Evolutionary conservation across 2,888 invertebrate species (phyloP).

Genomic region (Colostygia pectinataria): DNA sequence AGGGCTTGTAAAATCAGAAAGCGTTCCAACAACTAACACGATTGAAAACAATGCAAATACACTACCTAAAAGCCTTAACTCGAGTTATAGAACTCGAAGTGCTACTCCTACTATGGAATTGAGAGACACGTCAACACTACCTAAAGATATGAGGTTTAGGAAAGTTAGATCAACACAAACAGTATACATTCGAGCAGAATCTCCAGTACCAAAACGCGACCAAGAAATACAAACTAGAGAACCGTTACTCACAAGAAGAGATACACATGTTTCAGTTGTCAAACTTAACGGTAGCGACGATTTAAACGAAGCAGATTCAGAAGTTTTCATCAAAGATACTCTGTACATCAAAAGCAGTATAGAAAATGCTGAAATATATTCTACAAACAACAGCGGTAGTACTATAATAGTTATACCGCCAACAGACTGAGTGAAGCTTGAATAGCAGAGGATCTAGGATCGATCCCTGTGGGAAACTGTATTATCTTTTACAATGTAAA

Average conservation of each 20-base stretch:
- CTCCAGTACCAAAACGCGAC: slow-evolving; percentile 49
- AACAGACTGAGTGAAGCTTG: slow-evolving; percentile 60
- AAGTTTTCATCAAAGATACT: slow-evolving; percentile 54
- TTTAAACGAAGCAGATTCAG: slow-evolving; percentile 51
- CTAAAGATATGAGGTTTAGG: slow-evolving; percentile 76
- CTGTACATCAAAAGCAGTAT: slow-evolving; percentile 62
- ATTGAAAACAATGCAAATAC: slow-evolving; percentile 47
- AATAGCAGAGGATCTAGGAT: slow-evolving; percentile 26
- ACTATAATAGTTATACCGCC: slow-evolving; percentile 75
- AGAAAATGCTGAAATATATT: slow-evolving; percentile 65
- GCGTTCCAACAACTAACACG: slow-evolving; percentile 38
- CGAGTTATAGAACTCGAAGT: slow-evolving; percentile 65
- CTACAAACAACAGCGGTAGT: slow-evolving; percentile 68
- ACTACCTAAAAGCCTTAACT: slow-evolving; percentile 64
- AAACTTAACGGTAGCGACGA: slow-evolving; percentile 69
- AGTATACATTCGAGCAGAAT: slow-evolving; percentile 68
- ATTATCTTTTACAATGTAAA: slow-evolving; percentile 7
- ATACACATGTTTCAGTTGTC: slow-evolving; percentile 65
- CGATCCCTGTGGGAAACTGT: slow-evolving; percentile 26
- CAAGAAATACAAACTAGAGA: slow-evolving; percentile 54
- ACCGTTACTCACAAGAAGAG: slow-evolving; percentile 16
- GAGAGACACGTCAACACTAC: slow-evolving; percentile 67
- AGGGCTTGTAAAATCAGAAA: slow-evolving; percentile 65
- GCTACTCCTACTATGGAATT: slow-evolving; percentile 57
- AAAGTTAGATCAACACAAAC: slow-evolving; percentile 73